Evolutionary conservation across 2,888 invertebrate genomes (phyloP), one percentile per base, ranked within the genome.

Genomic region (Tinea semifulvella): DNA sequence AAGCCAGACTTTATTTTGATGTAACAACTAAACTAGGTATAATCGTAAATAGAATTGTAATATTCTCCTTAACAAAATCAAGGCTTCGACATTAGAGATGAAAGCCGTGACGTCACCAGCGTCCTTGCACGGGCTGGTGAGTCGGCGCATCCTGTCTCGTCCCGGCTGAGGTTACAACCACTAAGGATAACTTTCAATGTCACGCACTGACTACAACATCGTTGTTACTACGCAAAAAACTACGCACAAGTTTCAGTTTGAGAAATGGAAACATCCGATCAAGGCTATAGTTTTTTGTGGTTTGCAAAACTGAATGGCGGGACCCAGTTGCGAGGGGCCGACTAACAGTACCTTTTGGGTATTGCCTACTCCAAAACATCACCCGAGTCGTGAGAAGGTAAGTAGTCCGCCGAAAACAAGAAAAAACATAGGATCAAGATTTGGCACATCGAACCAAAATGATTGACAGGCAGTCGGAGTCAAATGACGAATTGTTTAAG

Each of bases 91-190:
- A 8, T 31, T 31, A 31, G 7, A 31, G 31, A 31, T 31, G 31
- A 31, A 31, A 31, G 31, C 31, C 49, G 56, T 72, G 71, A 72
- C 68, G 69, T 68, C 63, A 68, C 51, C 53, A 53, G 49, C 22
- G 80, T 67, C 80, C 80, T 80, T 80, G 76, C 63, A 73, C 71
- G 74, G 69, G 65, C 60, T 58, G 75, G 58, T 73, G 75, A 66
- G 52, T 55, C 60, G 64, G 61, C 66, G 65, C 68, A 70, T 69
- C 73, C 65, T 65, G 68, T 11, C n/a, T 42, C 25, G 13, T 13
- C 22, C 27, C 57, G 70, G 66, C 63, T 80, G 67, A 58, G 66
- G 68, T 73, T 76, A 73, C 75, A 69, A 67, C 73, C 61, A 68
- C 69, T 68, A 58, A 54, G 68, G 68, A 72, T 69, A 62, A 55